phyloP scores from a whole-genome alignment of 30 jellyfish, hydroid and myxozoan species.

The Turritopsis dohrnii region DNA sequence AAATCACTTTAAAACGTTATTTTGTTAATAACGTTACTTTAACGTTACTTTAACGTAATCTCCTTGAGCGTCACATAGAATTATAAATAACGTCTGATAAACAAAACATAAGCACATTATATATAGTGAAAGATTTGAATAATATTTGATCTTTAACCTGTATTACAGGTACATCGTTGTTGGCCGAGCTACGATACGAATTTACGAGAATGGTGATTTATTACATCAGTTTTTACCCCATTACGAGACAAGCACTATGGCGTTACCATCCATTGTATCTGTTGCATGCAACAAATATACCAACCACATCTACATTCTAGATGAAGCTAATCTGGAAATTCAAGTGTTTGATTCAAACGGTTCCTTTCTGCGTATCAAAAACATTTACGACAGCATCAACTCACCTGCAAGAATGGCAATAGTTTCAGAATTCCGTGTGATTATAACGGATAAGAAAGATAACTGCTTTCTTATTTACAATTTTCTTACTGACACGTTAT shows the following conservation, averaged over 20 bases:
- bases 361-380: background rate
- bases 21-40: no score
- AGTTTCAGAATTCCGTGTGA: background rate
- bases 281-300: background rate
- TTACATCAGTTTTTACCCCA: background rate
- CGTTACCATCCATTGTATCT: background rate
- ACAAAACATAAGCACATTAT: no score
- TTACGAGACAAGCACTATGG: background rate
- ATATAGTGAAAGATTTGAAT: no score
- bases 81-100: no score
- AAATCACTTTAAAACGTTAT: no score
- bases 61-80: no score
- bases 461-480: background rate
- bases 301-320: background rate
- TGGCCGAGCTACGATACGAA: background rate
- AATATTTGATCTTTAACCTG: background rate
- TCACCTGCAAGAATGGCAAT: conserved; percentile 1
- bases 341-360: conserved; percentile 2
- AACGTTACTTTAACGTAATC: no score
- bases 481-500: background rate
- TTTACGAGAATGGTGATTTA: background rate
- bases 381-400: background rate
- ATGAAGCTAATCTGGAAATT: background rate
- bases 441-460: background rate
- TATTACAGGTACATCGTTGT: background rate